Percentiles rank a stretch among this genome's conserved stretches.
Conservation (phyloP, 2,113 vertebrate genomes). For the human region GRCh38 chr5:126500501-126501000, state of each 20-base stretch:
- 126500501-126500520: no score
- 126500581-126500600: no score
- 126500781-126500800: neutral
- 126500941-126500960: neutral
- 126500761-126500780: neutral
- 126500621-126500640: no score
- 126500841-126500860: neutral
- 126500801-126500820: neutral
- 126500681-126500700: neutral
- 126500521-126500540: no score
- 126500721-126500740: neutral
- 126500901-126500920: neutral
- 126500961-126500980: neutral
- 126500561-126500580: no score
- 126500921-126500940: neutral
- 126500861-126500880: neutral
- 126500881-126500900: neutral
- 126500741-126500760: neutral
- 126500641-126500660: neutral
- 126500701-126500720: neutral
- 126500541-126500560: no score
- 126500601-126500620: no score
- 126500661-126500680: neutral
- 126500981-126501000: neutral
- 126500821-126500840: conserved; percentile 11